Evolutionary conservation across 2,113 vertebrate genomes (phyloP).

Genomic region (Dipodomys merriami): DNA sequence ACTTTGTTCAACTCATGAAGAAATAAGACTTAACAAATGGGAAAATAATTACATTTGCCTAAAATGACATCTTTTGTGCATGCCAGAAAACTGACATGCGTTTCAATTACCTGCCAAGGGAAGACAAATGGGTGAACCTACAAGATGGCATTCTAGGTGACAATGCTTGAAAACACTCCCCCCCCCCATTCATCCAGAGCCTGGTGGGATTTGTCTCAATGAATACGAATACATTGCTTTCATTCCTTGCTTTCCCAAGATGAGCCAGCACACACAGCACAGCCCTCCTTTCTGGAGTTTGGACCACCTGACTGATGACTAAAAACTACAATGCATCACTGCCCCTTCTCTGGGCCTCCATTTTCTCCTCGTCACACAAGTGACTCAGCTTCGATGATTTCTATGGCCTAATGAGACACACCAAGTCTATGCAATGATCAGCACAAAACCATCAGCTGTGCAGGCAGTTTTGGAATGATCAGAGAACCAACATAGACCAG

Average conservation of each 20-base stretch:
- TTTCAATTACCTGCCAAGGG: constrained; percentile 67
- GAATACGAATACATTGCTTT: constrained; percentile 39
- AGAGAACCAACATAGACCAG: background rate
- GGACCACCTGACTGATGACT: background rate
- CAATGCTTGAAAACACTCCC: background rate
- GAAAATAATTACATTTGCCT: constrained; percentile 77
- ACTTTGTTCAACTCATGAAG: constrained; percentile 75
- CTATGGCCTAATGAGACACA: background rate
- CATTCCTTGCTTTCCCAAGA: constrained; percentile 54
- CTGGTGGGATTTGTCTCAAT: constrained; percentile 50
- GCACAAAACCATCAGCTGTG: background rate
- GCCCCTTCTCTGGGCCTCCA: background rate
- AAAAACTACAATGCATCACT: background rate
- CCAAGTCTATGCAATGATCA: too few relatives aligned
- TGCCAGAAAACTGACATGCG: constrained; percentile 51
- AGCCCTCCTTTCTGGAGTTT: background rate
- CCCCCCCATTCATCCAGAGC: constrained; percentile 31
- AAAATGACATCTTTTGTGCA: constrained; percentile 78
- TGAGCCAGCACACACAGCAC: background rate
- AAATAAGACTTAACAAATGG: constrained; percentile 76
- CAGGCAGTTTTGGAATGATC: background rate
- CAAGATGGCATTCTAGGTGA: background rate
- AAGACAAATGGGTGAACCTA: constrained; percentile 57
- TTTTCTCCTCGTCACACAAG: background rate
- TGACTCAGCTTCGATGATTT: background rate